Evolutionary conservation across 2,888 invertebrate species (phyloP).

Genomic region (Drosophila demipolita): DNA sequence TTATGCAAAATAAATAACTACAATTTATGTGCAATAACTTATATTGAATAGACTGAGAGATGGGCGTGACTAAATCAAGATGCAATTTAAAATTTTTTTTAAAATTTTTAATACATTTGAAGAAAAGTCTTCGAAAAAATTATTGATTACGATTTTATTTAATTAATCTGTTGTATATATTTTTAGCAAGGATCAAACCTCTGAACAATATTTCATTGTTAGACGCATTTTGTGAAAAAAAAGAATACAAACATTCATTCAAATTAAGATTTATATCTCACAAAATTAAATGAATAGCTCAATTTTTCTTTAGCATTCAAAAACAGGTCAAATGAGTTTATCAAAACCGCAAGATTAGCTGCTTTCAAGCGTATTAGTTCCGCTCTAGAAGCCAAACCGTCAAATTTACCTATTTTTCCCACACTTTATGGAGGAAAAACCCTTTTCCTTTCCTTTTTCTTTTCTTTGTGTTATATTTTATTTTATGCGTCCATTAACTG

Average conservation of each 20-base stretch:
- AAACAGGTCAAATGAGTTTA: background rate
- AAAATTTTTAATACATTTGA: background rate
- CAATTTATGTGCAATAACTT: background rate
- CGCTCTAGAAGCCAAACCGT: slow-evolving; percentile 2
- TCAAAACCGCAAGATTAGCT: slow-evolving; percentile 2
- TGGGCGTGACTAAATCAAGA: no score
- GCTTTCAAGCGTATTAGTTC: slow-evolving; percentile 14
- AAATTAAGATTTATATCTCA: background rate
- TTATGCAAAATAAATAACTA: background rate
- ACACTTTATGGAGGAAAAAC: slow-evolving; percentile 12
- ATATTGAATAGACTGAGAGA: background rate
- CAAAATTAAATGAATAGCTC: background rate
- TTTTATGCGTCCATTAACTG: slow-evolving; percentile 32
- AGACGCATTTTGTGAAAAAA: background rate
- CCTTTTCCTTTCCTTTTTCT: slow-evolving; percentile 24
- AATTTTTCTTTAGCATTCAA: background rate
- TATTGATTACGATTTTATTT: background rate
- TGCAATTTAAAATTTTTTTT: background rate
- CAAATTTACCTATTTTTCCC: slow-evolving; percentile 15
- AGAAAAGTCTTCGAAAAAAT: accelerated
- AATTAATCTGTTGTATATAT: background rate
- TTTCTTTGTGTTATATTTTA: slow-evolving; percentile 30
- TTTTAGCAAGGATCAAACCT: background rate
- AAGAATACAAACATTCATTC: background rate
- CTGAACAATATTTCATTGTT: background rate